A percentile compares a stretch with the other conserved stretches of the same genome.
Evolutionary conservation across 2,797 vertebrate species (phyloP).

Genomic region (Cossypha polioptera): DNA sequence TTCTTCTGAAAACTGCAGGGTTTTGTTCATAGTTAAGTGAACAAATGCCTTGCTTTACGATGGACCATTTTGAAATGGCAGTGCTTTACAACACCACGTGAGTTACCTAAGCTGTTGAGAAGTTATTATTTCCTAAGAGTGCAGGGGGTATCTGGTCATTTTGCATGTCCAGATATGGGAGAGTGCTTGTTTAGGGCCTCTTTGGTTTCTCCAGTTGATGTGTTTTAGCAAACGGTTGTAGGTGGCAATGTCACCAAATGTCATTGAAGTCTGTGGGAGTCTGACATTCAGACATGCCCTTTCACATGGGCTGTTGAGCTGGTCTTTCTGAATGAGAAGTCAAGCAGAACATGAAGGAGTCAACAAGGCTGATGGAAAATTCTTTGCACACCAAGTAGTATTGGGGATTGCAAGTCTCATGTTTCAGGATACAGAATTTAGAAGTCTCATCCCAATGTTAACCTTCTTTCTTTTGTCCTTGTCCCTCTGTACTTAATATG

Average conservation of each 20-base stretch:
- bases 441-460: background rate
- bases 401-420: background rate
- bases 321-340: background rate
- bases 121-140: background rate
- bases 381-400: background rate
- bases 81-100: background rate
- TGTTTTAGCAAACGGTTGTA: background rate
- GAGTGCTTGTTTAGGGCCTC: background rate
- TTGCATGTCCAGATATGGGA: background rate
- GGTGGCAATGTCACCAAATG: background rate
- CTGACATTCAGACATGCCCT: background rate
- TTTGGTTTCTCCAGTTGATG: background rate
- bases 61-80: background rate
- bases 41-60: constrained; percentile 16
- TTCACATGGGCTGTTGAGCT: background rate
- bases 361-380: background rate
- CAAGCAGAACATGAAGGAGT: rapidly evolving
- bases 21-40: constrained; percentile 3
- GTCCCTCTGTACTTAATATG: background rate
- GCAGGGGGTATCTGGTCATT: background rate
- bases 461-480: background rate
- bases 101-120: background rate
- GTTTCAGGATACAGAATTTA: background rate
- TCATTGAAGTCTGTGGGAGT: background rate
- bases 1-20: constrained; percentile 38